A percentile compares a stretch with the other conserved stretches of the same genome.
phyloP scores from a whole-genome alignment of 2,113 vertebrate species.

The Diadophis punctatus region DNA sequence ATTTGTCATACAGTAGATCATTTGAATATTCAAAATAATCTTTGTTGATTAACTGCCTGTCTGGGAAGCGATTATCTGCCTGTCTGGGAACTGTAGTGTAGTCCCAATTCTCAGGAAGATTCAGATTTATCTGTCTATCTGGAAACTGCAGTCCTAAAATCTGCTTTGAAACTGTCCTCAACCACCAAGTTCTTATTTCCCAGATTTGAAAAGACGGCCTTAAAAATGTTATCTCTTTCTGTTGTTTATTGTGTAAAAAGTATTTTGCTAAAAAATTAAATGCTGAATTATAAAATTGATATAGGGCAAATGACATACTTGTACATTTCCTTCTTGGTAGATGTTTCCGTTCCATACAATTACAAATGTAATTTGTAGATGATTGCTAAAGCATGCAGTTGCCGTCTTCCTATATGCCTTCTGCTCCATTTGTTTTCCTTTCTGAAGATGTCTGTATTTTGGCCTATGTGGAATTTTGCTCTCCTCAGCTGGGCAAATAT shows the following conservation, averaged over 20 bases:
- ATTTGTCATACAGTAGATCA: background rate
- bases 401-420: background rate
- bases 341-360: background rate
- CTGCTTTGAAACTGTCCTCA: background rate
- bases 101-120: background rate
- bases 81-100: background rate
- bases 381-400: background rate
- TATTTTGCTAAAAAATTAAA: background rate
- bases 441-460: background rate
- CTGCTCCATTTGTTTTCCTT: background rate
- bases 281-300: background rate
- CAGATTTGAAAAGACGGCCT: background rate
- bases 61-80: background rate
- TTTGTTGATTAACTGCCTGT: background rate
- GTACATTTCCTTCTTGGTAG: background rate
- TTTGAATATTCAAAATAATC: background rate
- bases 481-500: background rate
- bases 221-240: background rate
- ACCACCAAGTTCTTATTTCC: background rate
- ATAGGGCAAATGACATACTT: background rate
- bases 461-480: background rate
- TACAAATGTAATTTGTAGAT: background rate
- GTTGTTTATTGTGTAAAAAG: background rate
- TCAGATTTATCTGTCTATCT: background rate
- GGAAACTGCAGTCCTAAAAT: background rate